Percentiles rank a stretch among this genome's conserved stretches.
Evolutionary conservation across 1,140 invertebrate species (phyloP).

Genomic region (Rhopalosiphum maidis): DNA sequence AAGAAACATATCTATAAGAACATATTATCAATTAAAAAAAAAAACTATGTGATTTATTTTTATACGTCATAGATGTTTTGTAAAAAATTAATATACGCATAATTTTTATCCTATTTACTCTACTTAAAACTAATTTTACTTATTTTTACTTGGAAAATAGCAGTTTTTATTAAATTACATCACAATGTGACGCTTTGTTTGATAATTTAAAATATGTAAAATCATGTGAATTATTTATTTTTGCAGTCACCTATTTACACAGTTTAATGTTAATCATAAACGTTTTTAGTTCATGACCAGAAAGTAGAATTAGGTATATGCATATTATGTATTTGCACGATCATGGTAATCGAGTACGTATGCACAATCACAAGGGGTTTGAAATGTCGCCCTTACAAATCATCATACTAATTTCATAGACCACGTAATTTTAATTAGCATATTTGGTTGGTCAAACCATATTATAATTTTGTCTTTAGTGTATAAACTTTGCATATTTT

Average conservation of each 20-base stretch:
- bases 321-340: not conserved
- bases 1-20: too few relatives aligned
- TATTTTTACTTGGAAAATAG: not conserved
- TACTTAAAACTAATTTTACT: not conserved
- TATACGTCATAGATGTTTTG: not conserved
- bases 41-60: not conserved
- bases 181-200: not conserved
- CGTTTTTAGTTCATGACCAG: not conserved
- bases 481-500: not conserved
- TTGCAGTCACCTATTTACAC: not conserved
- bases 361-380: not conserved
- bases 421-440: not conserved
- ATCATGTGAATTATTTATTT: not conserved
- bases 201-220: not conserved
- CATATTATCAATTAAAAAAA: too few relatives aligned
- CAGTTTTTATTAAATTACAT: not conserved
- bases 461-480: not conserved
- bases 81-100: not conserved
- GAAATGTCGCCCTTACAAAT: not conserved
- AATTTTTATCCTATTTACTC: not conserved
- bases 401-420: not conserved
- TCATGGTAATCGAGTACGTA: not conserved
- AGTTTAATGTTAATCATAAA: not conserved
- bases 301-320: not conserved
- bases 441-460: conserved; percentile 7